Evolutionary conservation across 2,797 vertebrate species (phyloP).

Genomic region (Sarcoramphus papa): DNA sequence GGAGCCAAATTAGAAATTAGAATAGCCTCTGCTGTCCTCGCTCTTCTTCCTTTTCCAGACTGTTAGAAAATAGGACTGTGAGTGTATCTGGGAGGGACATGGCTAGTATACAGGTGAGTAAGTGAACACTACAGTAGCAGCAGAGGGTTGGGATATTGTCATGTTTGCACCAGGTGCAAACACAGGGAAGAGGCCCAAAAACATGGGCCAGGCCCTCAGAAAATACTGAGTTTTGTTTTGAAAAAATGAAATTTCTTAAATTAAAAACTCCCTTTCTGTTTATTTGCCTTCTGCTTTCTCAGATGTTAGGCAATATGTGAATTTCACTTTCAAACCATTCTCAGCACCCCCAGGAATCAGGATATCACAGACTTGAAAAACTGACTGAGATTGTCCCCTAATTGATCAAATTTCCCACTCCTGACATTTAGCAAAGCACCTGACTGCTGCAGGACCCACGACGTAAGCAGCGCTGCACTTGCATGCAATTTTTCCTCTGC

Average conservation of each 20-base stretch:
- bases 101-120: background rate
- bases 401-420: background rate
- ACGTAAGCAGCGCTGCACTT: background rate
- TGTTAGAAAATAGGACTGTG: background rate
- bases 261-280: background rate
- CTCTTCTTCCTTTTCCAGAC: background rate
- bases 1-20: background rate
- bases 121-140: background rate
- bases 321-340: background rate
- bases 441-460: fast-evolving
- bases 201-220: background rate
- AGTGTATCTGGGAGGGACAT: background rate
- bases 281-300: background rate
- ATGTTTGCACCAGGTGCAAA: background rate
- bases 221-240: background rate
- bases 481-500: background rate
- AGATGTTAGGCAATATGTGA: background rate
- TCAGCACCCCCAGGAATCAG: background rate
- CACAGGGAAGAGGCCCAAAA: background rate
- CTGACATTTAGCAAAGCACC: background rate
- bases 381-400: background rate
- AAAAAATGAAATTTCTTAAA: background rate
- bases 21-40: background rate
- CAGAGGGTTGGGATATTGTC: background rate
- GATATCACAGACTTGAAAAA: background rate